phyloP scores from a whole-genome alignment of 2,113 vertebrate species.

The Phrynosoma blainvillii region DNA sequence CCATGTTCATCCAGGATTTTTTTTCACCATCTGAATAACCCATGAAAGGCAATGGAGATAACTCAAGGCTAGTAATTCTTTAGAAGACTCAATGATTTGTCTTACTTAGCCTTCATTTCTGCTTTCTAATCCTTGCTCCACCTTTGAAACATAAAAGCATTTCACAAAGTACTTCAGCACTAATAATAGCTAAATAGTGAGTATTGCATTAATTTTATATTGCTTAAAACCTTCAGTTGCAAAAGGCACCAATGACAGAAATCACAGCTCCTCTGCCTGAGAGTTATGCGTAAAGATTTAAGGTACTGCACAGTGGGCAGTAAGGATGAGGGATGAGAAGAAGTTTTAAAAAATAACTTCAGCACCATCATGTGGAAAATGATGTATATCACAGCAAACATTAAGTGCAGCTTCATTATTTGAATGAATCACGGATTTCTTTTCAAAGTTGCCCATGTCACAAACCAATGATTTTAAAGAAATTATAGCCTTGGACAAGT shows the following conservation, averaged over 20 bases:
- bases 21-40: no score
- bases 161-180: background rate
- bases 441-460: background rate
- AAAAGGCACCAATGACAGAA: background rate
- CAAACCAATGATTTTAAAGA: background rate
- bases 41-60: background rate
- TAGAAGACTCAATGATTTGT: background rate
- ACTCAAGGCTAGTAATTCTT: background rate
- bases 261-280: background rate
- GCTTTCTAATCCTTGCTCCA: background rate
- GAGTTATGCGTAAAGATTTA: background rate
- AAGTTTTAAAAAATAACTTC: background rate
- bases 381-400: background rate
- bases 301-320: background rate
- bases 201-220: background rate
- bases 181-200: background rate
- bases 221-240: background rate
- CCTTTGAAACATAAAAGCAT: background rate
- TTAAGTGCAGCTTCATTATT: background rate
- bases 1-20: no score
- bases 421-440: background rate
- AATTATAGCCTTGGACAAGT: background rate
- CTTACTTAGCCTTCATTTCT: background rate
- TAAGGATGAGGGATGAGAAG: rapidly evolving
- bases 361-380: constrained; percentile 58